phyloP scores from a whole-genome alignment of 2,113 vertebrate species.

The Plecturocebus donacophilus region DNA sequence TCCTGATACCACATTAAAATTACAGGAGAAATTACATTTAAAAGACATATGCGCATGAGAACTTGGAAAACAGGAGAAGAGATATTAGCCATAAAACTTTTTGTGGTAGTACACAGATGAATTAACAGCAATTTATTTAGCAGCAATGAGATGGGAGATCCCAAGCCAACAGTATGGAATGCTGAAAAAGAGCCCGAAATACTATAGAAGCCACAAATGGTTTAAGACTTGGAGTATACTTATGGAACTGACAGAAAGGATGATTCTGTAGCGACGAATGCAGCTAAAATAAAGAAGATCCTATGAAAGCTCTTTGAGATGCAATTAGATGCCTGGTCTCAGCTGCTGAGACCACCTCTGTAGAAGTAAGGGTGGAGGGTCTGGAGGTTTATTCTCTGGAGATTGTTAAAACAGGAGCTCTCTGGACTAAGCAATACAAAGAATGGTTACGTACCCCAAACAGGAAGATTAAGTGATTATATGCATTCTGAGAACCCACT shows the following conservation, averaged over 20 bases:
- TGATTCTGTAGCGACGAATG: neutral
- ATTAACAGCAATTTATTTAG: neutral
- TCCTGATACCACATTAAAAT: neutral
- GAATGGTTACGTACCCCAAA: neutral
- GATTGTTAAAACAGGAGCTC: neutral
- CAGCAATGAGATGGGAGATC: neutral
- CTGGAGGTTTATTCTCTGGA: neutral
- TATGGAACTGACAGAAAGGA: neutral
- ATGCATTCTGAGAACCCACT: neutral
- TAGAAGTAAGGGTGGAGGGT: neutral
- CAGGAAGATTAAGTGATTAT: neutral
- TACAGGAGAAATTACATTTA: neutral
- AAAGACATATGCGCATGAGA: neutral
- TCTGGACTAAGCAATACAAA: neutral
- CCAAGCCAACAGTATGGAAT: neutral
- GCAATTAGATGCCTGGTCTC: neutral
- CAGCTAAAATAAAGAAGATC: neutral
- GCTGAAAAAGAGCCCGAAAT: neutral
- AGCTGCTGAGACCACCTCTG: neutral
- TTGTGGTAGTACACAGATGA: neutral
- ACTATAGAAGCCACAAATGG: neutral
- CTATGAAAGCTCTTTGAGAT: neutral
- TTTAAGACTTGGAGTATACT: neutral
- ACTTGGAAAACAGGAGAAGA: neutral
- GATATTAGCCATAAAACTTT: neutral